A percentile compares a stretch with the other conserved stretches of the same genome.
phyloP scores from a whole-genome alignment of 1,140 invertebrate species.

The Achatina immaculata region DNA sequence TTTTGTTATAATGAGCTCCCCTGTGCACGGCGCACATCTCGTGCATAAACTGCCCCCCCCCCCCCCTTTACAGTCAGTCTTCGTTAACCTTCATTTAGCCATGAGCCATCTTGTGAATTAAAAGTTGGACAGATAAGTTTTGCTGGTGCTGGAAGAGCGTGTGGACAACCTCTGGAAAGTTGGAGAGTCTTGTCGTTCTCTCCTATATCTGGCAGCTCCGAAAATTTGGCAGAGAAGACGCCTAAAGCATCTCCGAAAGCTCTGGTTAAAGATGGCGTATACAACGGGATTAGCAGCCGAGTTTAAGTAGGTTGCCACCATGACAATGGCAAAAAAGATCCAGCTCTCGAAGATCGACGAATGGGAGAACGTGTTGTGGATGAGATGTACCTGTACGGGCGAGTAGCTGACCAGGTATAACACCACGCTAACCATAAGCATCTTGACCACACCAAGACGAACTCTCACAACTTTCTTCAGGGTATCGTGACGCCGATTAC shows the following conservation, averaged over 20 bases:
- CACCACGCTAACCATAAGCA: slow-evolving; percentile 70
- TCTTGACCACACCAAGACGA: slow-evolving; percentile 71
- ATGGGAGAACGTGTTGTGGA: slow-evolving; percentile 66
- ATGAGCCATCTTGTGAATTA: too few relatives aligned
- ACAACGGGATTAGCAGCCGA: slow-evolving; percentile 71
- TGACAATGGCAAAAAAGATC: slow-evolving; percentile 67
- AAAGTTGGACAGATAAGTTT: too few relatives aligned
- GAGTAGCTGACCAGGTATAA: slow-evolving; percentile 72
- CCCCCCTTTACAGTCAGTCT: too few relatives aligned
- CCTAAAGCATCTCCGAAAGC: slow-evolving; percentile 68
- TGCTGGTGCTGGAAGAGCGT: too few relatives aligned
- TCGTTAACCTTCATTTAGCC: too few relatives aligned
- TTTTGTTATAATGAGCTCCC: too few relatives aligned
- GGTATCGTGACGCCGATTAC: not conserved
- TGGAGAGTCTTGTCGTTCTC: too few relatives aligned
- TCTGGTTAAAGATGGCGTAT: slow-evolving; percentile 71
- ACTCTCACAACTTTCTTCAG: slow-evolving; percentile 64
- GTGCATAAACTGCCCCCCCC: too few relatives aligned
- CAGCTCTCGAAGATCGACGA: slow-evolving; percentile 65
- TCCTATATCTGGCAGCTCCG: too few relatives aligned
- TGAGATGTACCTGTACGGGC: slow-evolving; percentile 66
- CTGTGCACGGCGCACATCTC: too few relatives aligned
- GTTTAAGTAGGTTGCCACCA: slow-evolving; percentile 68
- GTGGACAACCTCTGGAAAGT: too few relatives aligned
- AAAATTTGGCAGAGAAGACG: slow-evolving; percentile 52